Evolutionary conservation across 2,888 invertebrate species (phyloP).

Genomic region (Apantesis nais): DNA sequence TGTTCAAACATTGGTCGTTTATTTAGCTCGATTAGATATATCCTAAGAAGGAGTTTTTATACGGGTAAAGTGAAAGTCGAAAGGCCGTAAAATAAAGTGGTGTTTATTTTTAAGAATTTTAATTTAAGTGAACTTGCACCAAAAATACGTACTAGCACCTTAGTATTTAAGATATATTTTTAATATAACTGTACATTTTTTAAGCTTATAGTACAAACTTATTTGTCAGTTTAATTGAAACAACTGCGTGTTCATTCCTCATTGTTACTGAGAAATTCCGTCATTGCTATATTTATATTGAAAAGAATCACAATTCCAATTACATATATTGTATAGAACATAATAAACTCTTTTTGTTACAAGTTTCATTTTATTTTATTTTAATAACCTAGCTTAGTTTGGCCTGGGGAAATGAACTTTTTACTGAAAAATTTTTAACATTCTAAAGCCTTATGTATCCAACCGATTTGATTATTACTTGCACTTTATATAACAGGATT

Average conservation of each 20-base stretch:
- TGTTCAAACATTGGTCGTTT: background rate
- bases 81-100: background rate
- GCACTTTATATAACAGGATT: background rate
- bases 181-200: background rate
- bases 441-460: background rate
- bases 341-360: background rate
- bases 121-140: background rate
- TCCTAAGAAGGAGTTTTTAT: background rate
- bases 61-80: background rate
- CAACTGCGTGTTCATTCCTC: background rate
- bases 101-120: background rate
- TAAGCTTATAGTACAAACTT: background rate
- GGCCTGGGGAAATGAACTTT: background rate
- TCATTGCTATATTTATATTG: background rate
- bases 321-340: background rate
- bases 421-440: background rate
- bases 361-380: background rate
- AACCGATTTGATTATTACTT: background rate
- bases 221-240: background rate
- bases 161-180: background rate
- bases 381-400: background rate
- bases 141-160: background rate
- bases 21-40: background rate
- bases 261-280: background rate
- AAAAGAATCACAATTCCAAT: background rate